Evolutionary conservation across 2,797 vertebrate species (phyloP).

Genomic region (Neoniphon sammara): DNA sequence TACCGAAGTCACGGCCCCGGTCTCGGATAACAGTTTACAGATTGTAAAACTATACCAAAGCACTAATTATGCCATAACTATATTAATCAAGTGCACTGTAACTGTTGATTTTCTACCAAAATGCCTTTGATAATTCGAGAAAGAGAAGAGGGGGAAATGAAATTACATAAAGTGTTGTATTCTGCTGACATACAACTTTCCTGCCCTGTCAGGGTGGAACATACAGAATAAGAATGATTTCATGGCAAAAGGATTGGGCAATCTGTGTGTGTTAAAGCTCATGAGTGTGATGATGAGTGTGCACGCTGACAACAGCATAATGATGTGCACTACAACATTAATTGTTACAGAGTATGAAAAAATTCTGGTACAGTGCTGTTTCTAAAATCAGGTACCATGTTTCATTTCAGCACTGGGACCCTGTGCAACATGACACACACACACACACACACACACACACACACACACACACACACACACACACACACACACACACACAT

Average conservation of each 20-base stretch:
- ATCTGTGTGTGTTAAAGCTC: too few species aligned
- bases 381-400: neutral
- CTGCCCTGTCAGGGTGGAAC: neutral
- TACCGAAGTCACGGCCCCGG: neutral
- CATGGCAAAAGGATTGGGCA: neutral
- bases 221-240: neutral
- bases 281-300: too few species aligned
- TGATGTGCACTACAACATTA: too few species aligned
- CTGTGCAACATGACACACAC: neutral
- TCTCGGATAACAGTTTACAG: too few species aligned
- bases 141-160: too few species aligned
- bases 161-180: neutral
- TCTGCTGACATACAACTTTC: neutral
- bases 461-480: conserved; percentile 9
- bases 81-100: neutral
- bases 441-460: conserved; percentile 1
- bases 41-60: too few species aligned
- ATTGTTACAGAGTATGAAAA: too few species aligned
- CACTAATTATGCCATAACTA: neutral
- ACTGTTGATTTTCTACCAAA: too few species aligned
- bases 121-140: too few species aligned
- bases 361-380: neutral
- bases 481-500: neutral
- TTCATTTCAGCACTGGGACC: neutral
- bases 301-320: too few species aligned